A percentile compares a stretch with the other conserved stretches of the same genome.
phyloP scores from a whole-genome alignment of 2,113 vertebrate species.

The Tonatia bakeri region DNA sequence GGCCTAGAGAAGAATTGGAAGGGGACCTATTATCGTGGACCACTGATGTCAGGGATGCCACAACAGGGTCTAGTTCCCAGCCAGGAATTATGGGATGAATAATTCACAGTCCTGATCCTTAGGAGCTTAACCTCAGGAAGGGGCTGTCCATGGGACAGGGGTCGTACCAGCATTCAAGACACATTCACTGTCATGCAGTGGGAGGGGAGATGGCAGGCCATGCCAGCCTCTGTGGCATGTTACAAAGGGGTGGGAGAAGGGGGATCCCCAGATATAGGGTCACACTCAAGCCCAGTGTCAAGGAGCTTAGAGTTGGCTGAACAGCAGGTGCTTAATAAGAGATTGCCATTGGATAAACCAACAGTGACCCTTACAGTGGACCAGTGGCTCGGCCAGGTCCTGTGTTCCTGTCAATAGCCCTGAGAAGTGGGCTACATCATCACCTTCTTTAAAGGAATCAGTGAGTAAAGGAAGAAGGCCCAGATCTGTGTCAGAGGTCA shows the following conservation, averaged over 20 bases:
- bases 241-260: rapidly evolving
- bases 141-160: rapidly evolving
- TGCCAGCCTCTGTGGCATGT: too few species aligned
- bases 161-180: background rate
- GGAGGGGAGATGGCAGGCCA: background rate
- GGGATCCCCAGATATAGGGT: too few species aligned
- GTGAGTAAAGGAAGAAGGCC: background rate
- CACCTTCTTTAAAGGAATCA: background rate
- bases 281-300: background rate
- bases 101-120: background rate
- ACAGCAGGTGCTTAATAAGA: background rate
- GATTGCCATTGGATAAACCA: background rate
- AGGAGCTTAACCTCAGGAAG: background rate
- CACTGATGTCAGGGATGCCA: background rate
- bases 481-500: background rate
- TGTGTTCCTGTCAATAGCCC: background rate
- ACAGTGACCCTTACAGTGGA: rapidly evolving
- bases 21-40: background rate
- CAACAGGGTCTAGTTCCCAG: background rate
- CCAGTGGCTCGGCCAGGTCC: background rate
- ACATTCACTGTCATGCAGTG: rapidly evolving
- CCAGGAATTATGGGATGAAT: background rate
- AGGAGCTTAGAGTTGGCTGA: background rate
- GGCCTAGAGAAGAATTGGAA: background rate
- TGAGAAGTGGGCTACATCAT: background rate